Evolutionary conservation across 2,888 invertebrate species (phyloP).

Genomic region (Andrena camellia): DNA sequence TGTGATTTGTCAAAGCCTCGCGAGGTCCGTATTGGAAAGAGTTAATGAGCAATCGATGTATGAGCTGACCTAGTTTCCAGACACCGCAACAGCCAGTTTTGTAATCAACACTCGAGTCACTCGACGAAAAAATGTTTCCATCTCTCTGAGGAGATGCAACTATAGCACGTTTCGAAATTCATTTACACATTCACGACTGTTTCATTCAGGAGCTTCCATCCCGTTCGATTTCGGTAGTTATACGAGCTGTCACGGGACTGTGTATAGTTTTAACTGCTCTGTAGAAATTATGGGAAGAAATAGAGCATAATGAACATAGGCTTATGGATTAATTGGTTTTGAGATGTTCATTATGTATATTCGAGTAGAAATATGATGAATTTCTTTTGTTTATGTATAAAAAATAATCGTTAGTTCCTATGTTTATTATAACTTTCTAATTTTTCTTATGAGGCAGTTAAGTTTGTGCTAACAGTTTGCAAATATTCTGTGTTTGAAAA

Average conservation of each 20-base stretch:
- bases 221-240: background rate
- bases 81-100: conserved; percentile 1
- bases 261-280: no score
- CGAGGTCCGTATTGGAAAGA: background rate
- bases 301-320: no score
- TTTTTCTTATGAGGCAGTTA: no score
- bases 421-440: no score
- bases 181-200: background rate
- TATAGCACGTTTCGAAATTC: conserved; percentile 2
- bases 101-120: conserved; percentile 15
- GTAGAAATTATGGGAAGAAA: no score
- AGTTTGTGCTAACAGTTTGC: no score
- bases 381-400: no score
- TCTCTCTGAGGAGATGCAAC: background rate
- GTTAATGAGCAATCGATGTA: conserved; percentile 42
- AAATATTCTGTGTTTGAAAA: no score
- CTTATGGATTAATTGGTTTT: no score
- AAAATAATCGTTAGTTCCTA: no score
- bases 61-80: conserved; percentile 29
- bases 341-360: no score
- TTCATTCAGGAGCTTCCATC: background rate
- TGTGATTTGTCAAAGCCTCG: conserved; percentile 49
- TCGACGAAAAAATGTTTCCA: conserved; percentile 2
- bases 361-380: no score
- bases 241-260: background rate